phyloP scores from a whole-genome alignment of 2,113 vertebrate species.

The Illadopsis cleaveri region DNA sequence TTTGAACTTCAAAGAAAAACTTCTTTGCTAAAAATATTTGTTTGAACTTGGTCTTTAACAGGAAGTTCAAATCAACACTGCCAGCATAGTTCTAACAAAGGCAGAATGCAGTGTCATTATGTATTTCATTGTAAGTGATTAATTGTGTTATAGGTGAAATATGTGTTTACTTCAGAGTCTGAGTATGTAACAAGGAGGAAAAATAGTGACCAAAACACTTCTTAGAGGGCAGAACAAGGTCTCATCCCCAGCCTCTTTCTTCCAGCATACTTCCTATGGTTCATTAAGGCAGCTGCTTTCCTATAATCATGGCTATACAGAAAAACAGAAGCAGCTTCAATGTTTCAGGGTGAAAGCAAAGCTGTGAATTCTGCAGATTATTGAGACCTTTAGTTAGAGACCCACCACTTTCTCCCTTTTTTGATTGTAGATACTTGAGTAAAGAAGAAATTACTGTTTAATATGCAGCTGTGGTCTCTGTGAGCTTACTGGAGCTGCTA shows the following conservation, averaged over 20 bases:
- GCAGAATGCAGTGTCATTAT: background rate
- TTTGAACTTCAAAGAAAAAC: conserved; percentile 43
- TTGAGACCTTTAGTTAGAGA: background rate
- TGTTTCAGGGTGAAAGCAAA: background rate
- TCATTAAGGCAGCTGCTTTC: background rate
- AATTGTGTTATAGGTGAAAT: background rate
- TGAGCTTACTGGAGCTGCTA: background rate
- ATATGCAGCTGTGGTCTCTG: background rate
- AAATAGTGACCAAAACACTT: background rate
- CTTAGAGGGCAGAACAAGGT: background rate
- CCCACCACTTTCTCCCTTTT: background rate
- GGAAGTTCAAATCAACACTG: background rate
- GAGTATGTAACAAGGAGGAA: background rate
- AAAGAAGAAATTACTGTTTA: background rate
- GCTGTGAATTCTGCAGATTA: background rate
- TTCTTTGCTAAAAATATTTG: conserved; percentile 14
- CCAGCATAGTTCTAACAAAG: background rate
- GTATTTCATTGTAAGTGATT: background rate
- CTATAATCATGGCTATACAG: background rate
- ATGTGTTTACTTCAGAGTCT: background rate
- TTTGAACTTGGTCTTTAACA: background rate
- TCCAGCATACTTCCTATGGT: fast-evolving
- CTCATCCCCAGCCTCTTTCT: background rate
- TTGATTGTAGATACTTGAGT: background rate
- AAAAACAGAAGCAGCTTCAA: background rate